Evolutionary conservation across 1,140 invertebrate genomes (phyloP), one percentile per base, ranked within the genome.

Genomic region (Drosophila serrata): DNA sequence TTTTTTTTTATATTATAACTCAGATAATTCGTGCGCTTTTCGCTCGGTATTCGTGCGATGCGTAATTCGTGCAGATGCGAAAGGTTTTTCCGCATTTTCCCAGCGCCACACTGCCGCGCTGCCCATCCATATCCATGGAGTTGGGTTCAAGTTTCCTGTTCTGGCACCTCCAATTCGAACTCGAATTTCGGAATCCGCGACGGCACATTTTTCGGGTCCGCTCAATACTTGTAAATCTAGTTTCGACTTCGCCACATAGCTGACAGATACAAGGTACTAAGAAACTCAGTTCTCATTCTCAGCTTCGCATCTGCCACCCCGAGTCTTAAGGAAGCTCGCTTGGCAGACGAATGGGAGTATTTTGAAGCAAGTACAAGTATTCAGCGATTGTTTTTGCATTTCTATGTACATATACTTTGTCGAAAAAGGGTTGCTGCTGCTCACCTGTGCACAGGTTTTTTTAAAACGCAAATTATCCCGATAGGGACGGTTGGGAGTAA

Each of bases 181-280:
- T 67, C 46, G 31, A 67, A 42, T 42, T 49, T 62, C 37, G 40
- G 39, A 37, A 39, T 49, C 45, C 51, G 37, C 31, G 31, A 9
- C 11, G 45, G 12, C 9, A 17, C 37, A 39, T 7, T 24, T 59
- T 43, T 45, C n/a, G 17, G 31, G 45, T 55, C 6, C 62, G 49
- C 84, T 67, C 58, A 82, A 84, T 84, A 88, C 70, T 90, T 84
- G 82, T 87, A 87, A 87, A 88, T 87, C 82, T 90, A 67, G 82
- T 87, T 86, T 85, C 64, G 37, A 63, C 42, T 64, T 63, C 2
- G 51, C 55, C 64, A 40, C 46, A 53, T 45, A 39, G 37, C 70
- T 48, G 45, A 51, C 42, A 51, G 59, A 63, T 37, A 35, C 12
- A 29, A 49, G 49, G 8, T 62, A 61, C 48, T 51, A 12, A 35